Evolutionary conservation across 2,888 invertebrate genomes (phyloP), one percentile per base, ranked within the genome.

Genomic region (Hirtodrosophila confusa): DNA sequence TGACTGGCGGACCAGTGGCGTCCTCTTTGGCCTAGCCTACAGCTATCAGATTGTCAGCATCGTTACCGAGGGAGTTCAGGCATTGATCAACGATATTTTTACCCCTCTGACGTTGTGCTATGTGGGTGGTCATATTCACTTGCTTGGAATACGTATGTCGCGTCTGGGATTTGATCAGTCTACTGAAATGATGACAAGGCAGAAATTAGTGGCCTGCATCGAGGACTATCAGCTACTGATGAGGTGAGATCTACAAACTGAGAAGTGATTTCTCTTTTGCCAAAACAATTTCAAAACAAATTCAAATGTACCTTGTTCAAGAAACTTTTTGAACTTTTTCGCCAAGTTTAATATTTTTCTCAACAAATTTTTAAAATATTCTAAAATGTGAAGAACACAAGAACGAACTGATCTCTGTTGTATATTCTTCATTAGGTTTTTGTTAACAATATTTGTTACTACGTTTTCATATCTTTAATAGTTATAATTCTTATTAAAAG

Each of bases 81-180:
- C 48, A 3, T 2, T 87, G 7, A 31, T 49, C 9, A 83, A 83
- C 8, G 82, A 83, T 48, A 27, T 73, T 0, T 73, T 61, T 7
- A 40, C 69, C 0, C 79, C 82, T 0, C 10, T 87, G 17, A 87
- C 79, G 0, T 24, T 87, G 0, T 83, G 73, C 31, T 65, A 76
- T 24, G 6, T 78, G 12, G 65, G 66, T 4, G 82, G 86, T 1
- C 82, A 87, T 11, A 36, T 76, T 0, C 86, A 71, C 47, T 8
- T 87, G 3, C 56, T 88, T 36, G 41, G 47, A 6, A 60, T 86
- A 11, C 79, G 88, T 0, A 33, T 86, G 37, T 41, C 53, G 0
- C 68, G 37, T 1, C 24, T 82, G 17, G 82, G 86, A n/a, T 50
- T 47, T 6, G 3, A 44, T 1, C 17, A 37, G 4, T 0, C 23